These are phyloP conservation scores for Budorcas taxicolor DNA, from an alignment of 2,113 vertebrate genomes.

Conservation along the genomic window DNA sequence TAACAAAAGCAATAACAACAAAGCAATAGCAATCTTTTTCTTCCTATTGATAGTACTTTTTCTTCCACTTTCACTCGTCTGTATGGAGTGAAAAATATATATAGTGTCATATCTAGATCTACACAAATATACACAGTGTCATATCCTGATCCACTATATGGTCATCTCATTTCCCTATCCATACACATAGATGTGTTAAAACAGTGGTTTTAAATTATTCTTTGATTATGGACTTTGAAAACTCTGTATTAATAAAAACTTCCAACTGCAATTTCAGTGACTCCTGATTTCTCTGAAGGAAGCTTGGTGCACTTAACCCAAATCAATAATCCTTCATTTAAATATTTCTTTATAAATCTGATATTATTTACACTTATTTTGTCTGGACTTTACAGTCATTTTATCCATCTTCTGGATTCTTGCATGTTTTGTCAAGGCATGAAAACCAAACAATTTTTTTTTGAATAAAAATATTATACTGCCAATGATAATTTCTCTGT, in stretches of 20 bases:
- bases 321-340: conserved; percentile 16
- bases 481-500: conserved; percentile 45
- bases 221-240: conserved; percentile 6
- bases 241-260: neutral
- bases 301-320: neutral
- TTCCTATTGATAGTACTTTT: neutral
- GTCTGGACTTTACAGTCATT: neutral
- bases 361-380: neutral
- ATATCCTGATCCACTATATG: neutral
- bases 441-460: neutral
- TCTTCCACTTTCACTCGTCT: neutral
- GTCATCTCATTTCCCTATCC: neutral
- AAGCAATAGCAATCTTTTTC: neutral
- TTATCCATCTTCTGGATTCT: neutral
- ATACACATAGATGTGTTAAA: neutral
- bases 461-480: conserved; percentile 53
- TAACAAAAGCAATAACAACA: neutral
- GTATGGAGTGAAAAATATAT: neutral
- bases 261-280: neutral
- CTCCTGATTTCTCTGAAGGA: neutral
- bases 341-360: conserved; percentile 37
- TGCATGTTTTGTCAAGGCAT: neutral
- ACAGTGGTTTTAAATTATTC: neutral
- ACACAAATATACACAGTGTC: neutral
- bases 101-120: neutral